phyloP scores from a whole-genome alignment of 1,140 invertebrate species.

The Aethina tumida region DNA sequence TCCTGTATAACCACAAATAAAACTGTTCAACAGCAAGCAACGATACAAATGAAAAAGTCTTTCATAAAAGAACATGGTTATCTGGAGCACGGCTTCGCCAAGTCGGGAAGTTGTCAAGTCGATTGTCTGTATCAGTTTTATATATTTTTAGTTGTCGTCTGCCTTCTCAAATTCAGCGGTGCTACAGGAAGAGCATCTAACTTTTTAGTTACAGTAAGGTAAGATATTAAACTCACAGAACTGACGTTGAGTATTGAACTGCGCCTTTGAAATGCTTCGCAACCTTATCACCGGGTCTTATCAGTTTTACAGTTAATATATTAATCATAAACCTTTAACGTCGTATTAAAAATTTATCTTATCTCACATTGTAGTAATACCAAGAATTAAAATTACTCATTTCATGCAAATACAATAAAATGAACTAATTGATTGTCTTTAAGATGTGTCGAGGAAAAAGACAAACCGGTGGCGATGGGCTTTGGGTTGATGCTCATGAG shows the following conservation, averaged over 20 bases:
- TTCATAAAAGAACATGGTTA: not conserved
- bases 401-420: conserved; percentile 6
- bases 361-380: too few species aligned
- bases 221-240: conserved; percentile 9
- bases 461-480: conserved; percentile 61
- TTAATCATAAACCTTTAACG: too few species aligned
- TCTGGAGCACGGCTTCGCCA: conserved; percentile 37
- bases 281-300: too few species aligned
- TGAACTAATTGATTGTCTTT: conserved; percentile 10
- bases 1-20: conserved; percentile 39
- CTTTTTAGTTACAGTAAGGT: conserved; percentile 55
- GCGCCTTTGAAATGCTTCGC: too few species aligned
- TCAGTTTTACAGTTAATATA: too few species aligned
- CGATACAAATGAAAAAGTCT: conserved; percentile 1
- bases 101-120: conserved; percentile 52
- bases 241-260: too few species aligned
- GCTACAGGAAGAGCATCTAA: conserved; percentile 58
- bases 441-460: conserved; percentile 59
- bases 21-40: conserved; percentile 2
- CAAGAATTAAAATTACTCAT: conserved; percentile 8
- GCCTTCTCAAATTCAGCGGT: conserved; percentile 54
- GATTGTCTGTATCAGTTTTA: conserved; percentile 56
- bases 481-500: conserved; percentile 56
- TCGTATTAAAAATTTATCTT: too few species aligned
- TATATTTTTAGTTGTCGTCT: conserved; percentile 55